Evolutionary conservation across 2,113 vertebrate genomes (phyloP), one percentile per base, ranked within the genome.

Genomic region (Geococcyx californianus): DNA sequence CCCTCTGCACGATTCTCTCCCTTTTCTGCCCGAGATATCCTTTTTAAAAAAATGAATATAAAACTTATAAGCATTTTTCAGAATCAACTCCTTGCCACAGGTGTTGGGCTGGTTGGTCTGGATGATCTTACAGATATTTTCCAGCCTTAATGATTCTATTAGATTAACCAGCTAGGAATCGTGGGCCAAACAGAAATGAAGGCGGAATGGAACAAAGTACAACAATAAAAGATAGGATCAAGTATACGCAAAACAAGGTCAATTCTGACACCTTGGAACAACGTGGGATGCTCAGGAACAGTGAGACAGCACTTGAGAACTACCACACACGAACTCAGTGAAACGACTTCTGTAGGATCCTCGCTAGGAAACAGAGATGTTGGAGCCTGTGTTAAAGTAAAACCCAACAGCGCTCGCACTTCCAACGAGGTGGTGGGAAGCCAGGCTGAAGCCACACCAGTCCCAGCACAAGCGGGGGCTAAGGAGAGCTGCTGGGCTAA

Each of bases 351-450:
- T 36, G 24, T 58, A 67, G 66, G 63, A 54, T 51, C 24, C 58
- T 51, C 31, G 12, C 69, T 21, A 40, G 45, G 33, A 29, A 73
- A 47, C 16, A 58, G 63, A 40, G 34, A 4, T 0, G 3, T 42
- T 10, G 21, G 52, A 76, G 63, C 16, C 51, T n/a, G 6, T 0
- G 3, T 23, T 44, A 17, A 47, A 29, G 63, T 33, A 24, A 60
- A 58, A 40, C 47, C 29, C 26, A 36, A 14, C n/a, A 29, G 44
- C 4, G 12, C 24, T 19, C 7, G 1, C 11, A 0, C 55, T 38
- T 18, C 36, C 7, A 44, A 16, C 26, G 2, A 3, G 0, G 9
- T 2, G 16, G 29, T 3, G 51, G 24, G 75, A 76, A 14, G 11
- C 23, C 44, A 25, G 16, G 38, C n/a, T 29, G 9, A 45, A 10